Evolutionary conservation across 92 coral and sea anemone genomes (phyloP).

Genomic region (Desmophyllum pertusum): DNA sequence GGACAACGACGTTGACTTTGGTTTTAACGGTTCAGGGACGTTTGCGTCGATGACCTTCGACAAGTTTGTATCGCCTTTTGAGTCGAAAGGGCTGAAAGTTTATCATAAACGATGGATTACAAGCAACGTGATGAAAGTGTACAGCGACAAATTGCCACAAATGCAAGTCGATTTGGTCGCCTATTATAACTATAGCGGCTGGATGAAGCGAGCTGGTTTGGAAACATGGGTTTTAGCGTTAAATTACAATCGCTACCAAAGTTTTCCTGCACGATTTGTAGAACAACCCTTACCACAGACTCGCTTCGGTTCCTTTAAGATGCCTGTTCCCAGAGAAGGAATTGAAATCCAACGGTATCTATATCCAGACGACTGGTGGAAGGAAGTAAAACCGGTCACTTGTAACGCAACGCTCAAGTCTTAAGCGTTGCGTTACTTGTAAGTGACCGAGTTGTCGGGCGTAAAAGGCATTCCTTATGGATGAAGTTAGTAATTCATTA

Average conservation of each 20-base stretch:
- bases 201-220: conserved; percentile 12
- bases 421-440: background rate
- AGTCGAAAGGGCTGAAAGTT: conserved; percentile 33
- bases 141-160: conserved; percentile 10
- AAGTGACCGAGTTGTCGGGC: background rate
- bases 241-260: background rate
- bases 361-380: conserved; percentile 23
- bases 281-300: background rate
- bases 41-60: conserved; percentile 31
- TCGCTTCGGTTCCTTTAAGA: background rate
- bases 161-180: conserved; percentile 17
- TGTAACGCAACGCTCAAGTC: conserved; percentile 18
- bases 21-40: conserved; percentile 44
- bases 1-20: conserved; percentile 59
- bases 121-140: conserved; percentile 37
- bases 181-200: background rate
- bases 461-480: background rate
- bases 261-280: conserved; percentile 5
- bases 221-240: conserved; percentile 7
- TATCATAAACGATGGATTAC: conserved; percentile 27
- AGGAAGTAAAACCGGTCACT: conserved; percentile 3
- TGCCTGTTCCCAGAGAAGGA: conserved; percentile 10
- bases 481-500: too few species aligned
- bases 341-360: background rate
- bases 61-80: conserved; percentile 31